Evolutionary conservation across 2,797 vertebrate genomes (phyloP), one percentile per base, ranked within the genome.

Genomic region (Cyprinodon diabolis): DNA sequence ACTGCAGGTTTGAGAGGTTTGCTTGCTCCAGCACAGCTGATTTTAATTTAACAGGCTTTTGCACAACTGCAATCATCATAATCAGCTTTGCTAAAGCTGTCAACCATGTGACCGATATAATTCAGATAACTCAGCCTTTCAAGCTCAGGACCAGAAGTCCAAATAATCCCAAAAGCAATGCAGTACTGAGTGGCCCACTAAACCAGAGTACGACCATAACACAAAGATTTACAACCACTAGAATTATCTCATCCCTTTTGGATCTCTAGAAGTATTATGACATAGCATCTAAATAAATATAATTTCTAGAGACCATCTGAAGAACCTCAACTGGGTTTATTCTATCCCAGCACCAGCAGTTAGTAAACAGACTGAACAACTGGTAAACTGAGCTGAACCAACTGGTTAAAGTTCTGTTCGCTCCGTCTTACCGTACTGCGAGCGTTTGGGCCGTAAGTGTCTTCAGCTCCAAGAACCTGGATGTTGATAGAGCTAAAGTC

Each of bases 381-480:
- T 15, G 17, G 5, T 21, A 3, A 17, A 65, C 12, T 21, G n/a
- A 30, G 9, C 40, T 6, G n/a, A 23, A 12, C 37, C 8, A 35
- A 13, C 66, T 11, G 30, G 9, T 25, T 10, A 43, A 6, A 2
- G 4, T 6, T 23, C 23, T 6, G 25, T 4, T 15, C 9, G 13
- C 12, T 17, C 25, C n/a, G 40, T 54, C 9, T 51, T 83, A 97
- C 95, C 86, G 82, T 93, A 86, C 81, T 89, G 66, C 76, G 86
- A 69, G 95, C 95, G 76, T 96, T 92, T 73, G 90, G 84, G 12
- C 96, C 96, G 3, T 97, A 96, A 1, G 94, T 95, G 90, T 97
- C 96, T 89, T 98, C 96, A 2, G 95, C 94, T 74, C 96, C 96
- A 49, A 97, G 95, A 73, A 97, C 88, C 86, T 97, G 95, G 82